Conservation (phyloP, 2,797 vertebrate genomes). For the Danio choprae region DNA sequence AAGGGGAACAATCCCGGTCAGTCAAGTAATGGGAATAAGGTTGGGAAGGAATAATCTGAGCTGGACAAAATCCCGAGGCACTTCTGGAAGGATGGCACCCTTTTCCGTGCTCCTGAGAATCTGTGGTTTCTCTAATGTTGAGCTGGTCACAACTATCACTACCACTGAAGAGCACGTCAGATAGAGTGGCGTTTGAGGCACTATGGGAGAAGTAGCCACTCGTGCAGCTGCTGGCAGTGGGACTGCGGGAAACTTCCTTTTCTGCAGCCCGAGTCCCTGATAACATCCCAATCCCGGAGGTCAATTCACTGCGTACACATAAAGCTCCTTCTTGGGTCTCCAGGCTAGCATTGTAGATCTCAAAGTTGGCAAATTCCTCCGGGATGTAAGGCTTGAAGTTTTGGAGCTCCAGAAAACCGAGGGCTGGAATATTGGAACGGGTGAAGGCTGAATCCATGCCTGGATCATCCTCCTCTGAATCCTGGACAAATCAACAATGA, state of each 20-base stretch:
- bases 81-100: constrained; percentile 70
- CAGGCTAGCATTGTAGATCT: constrained; percentile 94
- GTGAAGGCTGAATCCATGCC: constrained; percentile 75
- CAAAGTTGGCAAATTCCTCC: constrained; percentile 97
- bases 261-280: constrained; percentile 68
- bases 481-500: constrained; percentile 76
- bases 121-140: constrained; percentile 76
- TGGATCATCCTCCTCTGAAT: constrained; percentile 93
- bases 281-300: constrained; percentile 30
- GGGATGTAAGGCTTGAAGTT: constrained; percentile 86
- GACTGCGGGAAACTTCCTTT: constrained; percentile 89
- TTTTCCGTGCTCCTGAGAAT: constrained; percentile 73
- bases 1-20: constrained; percentile 34
- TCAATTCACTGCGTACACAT: constrained; percentile 55
- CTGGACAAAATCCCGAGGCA: constrained; percentile 70
- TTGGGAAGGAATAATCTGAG: background rate
- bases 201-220: constrained; percentile 98
- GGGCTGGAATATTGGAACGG: constrained; percentile 66
- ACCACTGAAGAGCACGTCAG: constrained; percentile 87
- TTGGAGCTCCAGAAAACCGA: constrained; percentile 71
- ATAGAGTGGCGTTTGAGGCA: constrained; percentile 93
- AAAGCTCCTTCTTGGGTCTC: constrained; percentile 74
- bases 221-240: constrained; percentile 95
- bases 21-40: background rate
- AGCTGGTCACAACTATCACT: constrained; percentile 94